Percentiles rank a stretch among this genome's conserved stretches.
phyloP scores from a whole-genome alignment of 2,797 vertebrate species.

The Tragopan temminckii region DNA sequence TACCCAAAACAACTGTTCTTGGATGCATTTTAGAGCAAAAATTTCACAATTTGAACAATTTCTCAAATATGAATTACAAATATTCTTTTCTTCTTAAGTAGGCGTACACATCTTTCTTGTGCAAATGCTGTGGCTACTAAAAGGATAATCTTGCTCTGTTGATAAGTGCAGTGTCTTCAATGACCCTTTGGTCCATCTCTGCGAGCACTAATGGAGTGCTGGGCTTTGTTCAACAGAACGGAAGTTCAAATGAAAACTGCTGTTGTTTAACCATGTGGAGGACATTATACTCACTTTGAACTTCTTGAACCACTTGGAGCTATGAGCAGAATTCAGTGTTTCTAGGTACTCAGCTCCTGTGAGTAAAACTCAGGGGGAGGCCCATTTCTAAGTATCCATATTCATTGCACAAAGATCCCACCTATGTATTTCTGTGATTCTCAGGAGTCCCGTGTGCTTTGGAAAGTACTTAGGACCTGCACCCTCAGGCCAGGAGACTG shows the following conservation, averaged over 20 bases:
- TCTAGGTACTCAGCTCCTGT: background rate
- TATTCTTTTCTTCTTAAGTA: slow-evolving; percentile 51
- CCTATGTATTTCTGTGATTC: background rate
- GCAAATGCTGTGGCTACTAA: slow-evolving; percentile 7
- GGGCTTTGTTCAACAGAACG: background rate
- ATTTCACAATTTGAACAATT: slow-evolving; percentile 51
- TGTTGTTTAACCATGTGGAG: background rate
- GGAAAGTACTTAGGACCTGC: background rate
- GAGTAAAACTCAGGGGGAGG: background rate
- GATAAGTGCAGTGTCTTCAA: background rate
- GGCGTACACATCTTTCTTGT: slow-evolving; percentile 9
- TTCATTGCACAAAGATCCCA: background rate
- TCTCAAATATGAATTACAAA: slow-evolving; percentile 50
- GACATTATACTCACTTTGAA: background rate
- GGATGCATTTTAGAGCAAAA: slow-evolving; percentile 36
- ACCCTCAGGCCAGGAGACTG: background rate
- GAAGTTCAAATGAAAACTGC: background rate
- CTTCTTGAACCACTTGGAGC: background rate
- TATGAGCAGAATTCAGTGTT: background rate
- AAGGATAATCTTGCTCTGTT: background rate
- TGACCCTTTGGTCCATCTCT: background rate
- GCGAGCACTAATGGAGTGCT: background rate
- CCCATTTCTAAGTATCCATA: background rate
- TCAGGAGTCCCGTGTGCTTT: background rate
- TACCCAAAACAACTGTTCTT: background rate